Percentiles rank a stretch among this genome's conserved stretches.
phyloP scores from a whole-genome alignment of 1,140 invertebrate species.

The Plutomurus gul region DNA sequence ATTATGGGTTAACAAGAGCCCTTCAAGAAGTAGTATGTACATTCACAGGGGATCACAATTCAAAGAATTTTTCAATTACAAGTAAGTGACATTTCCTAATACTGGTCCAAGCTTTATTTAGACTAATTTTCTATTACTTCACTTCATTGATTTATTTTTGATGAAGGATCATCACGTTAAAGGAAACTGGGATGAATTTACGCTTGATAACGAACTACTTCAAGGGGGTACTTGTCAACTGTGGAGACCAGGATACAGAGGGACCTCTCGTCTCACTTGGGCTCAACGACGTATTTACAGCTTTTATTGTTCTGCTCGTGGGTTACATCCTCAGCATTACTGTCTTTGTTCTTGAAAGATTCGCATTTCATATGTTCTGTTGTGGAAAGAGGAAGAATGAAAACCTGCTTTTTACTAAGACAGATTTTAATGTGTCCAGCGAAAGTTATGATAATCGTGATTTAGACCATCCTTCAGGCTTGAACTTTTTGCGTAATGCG shows the following conservation, averaged over 20 bases:
- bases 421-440: background rate
- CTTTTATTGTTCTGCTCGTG: background rate
- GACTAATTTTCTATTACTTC: background rate
- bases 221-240: background rate
- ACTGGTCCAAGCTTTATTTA: no score
- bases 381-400: background rate
- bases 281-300: slow-evolving; percentile 6
- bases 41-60: background rate
- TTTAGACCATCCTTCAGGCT: background rate
- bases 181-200: background rate
- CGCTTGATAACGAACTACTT: background rate
- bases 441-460: background rate
- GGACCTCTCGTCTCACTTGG: background rate
- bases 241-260: background rate
- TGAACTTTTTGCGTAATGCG: background rate
- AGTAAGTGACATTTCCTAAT: background rate
- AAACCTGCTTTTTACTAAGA: background rate
- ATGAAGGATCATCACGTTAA: background rate
- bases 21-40: background rate
- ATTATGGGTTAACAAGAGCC: background rate
- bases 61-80: slow-evolving; percentile 15
- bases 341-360: background rate
- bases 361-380: background rate
- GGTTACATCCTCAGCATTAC: background rate
- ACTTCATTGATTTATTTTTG: background rate